Conservation (phyloP, 2,113 vertebrate genomes). For the Cinclus cinclus region DNA sequence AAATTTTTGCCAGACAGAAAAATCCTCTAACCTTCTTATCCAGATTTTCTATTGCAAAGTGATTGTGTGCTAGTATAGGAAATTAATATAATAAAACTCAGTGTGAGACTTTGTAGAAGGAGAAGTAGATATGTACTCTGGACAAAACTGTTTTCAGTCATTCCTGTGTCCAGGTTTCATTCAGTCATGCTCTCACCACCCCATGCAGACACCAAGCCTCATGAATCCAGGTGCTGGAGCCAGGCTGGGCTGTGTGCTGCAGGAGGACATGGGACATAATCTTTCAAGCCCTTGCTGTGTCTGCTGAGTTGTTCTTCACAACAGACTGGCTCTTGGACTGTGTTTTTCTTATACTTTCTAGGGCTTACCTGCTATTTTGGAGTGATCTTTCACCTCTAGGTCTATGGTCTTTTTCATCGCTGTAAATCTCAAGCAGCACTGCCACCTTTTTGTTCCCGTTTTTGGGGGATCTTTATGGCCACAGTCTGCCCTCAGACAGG, state of each 20-base stretch:
- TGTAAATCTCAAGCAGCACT: not conserved
- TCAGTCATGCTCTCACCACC: rapidly evolving
- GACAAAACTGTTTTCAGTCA: not conserved
- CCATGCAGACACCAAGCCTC: not conserved
- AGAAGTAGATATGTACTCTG: not conserved
- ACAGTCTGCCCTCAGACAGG: not conserved
- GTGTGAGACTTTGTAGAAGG: not conserved
- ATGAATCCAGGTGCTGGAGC: not conserved
- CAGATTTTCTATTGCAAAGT: not conserved
- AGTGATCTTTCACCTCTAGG: not conserved
- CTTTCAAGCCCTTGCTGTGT: not conserved
- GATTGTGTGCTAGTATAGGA: not conserved
- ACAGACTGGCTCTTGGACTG: not conserved
- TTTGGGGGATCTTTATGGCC: not conserved
- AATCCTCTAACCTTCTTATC: not conserved
- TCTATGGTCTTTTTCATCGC: not conserved
- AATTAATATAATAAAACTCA: not conserved
- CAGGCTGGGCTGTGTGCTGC: not conserved
- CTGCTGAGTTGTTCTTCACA: not conserved
- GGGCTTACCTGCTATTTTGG: not conserved
- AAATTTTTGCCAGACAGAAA: not conserved
- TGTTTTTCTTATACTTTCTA: not conserved
- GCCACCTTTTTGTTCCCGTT: not conserved
- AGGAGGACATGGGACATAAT: not conserved
- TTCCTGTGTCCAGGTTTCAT: not conserved